Conservation (phyloP, 2,888 invertebrate genomes). For the Campoplex nolae region DNA sequence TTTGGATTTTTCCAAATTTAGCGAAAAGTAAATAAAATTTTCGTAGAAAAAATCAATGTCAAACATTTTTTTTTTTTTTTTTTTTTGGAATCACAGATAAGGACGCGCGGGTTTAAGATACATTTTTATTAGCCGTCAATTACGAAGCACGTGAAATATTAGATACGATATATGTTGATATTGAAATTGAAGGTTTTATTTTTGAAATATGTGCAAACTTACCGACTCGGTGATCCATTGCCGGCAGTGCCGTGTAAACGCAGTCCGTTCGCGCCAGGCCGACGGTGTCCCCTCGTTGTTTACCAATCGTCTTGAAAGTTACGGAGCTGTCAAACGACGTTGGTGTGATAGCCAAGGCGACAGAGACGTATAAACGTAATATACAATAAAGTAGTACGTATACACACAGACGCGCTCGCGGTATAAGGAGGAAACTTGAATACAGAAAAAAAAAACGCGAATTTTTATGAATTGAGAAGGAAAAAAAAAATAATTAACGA, state of each 20-base stretch:
- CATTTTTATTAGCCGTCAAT: background rate
- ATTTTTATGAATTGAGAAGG: background rate
- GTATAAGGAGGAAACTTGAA: background rate
- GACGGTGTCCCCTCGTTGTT: constrained; percentile 70
- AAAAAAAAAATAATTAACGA: background rate
- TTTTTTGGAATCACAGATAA: background rate
- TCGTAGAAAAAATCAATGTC: too few relatives aligned
- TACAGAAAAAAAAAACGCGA: background rate
- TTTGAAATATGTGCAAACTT: constrained; percentile 61
- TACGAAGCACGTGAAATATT: background rate
- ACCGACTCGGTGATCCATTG: constrained; percentile 77
- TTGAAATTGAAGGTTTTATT: background rate
- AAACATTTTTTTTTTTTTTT: background rate
- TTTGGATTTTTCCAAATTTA: background rate
- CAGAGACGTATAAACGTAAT: constrained; percentile 11
- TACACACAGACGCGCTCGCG: constrained; percentile 1
- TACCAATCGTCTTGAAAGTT: constrained; percentile 68
- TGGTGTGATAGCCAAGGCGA: constrained; percentile 41
- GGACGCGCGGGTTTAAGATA: background rate
- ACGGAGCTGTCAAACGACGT: constrained; percentile 73
- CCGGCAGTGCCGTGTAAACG: constrained; percentile 70
- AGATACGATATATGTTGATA: background rate
- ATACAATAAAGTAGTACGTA: background rate
- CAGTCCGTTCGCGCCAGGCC: constrained; percentile 74
- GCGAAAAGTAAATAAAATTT: too few relatives aligned